Conservation (phyloP, 2,797 vertebrate species). For the Harpagifer antarcticus region DNA sequence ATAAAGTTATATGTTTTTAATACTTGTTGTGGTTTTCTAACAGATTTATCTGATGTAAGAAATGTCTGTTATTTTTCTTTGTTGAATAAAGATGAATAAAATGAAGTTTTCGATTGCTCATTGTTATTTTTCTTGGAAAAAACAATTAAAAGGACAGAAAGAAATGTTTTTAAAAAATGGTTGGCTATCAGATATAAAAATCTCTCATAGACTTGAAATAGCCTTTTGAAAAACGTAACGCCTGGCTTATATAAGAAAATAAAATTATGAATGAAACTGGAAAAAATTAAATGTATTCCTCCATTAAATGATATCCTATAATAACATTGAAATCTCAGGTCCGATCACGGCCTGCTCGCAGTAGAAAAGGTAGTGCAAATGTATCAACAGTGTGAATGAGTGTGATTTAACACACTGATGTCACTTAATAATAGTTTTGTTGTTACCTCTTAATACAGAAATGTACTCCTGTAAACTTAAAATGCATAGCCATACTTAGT, state of each 20-base stretch:
- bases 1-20: conserved; percentile 17
- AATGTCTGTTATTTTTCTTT: conserved; percentile 13
- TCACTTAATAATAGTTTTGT: neutral
- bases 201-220: neutral
- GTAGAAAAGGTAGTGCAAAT: neutral
- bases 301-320: neutral
- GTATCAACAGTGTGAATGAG: neutral
- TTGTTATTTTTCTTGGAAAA: conserved; percentile 16
- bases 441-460: neutral
- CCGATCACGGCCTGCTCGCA: neutral
- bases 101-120: conserved; percentile 11
- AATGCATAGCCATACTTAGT: neutral
- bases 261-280: neutral
- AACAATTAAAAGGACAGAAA: neutral
- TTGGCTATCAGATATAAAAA: neutral
- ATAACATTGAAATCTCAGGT: conserved; percentile 1
- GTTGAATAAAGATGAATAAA: conserved; percentile 62
- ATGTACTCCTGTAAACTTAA: neutral
- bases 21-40: conserved; percentile 6
- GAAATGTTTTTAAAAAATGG: neutral
- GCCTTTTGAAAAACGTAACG: neutral
- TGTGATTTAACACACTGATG: conserved; percentile 1
- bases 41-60: conserved; percentile 14
- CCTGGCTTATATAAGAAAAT: neutral
- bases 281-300: neutral